phyloP scores from a whole-genome alignment of 2,797 vertebrate genomes.

The Acanthiza pusilla region DNA sequence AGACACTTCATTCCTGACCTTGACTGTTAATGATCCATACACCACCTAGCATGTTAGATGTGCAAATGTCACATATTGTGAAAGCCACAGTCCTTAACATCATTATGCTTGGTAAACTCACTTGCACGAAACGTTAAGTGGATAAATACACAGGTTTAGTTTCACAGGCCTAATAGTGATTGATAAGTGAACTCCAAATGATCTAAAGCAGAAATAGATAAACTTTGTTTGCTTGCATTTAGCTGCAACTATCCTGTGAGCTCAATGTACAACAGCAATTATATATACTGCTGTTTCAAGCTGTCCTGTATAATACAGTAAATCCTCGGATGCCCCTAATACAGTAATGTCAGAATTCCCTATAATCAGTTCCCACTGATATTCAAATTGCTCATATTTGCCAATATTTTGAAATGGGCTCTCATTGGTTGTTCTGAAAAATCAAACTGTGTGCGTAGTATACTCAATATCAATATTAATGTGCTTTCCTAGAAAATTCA shows the following conservation, averaged over 20 bases:
- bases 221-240: not conserved
- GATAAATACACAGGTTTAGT: not conserved
- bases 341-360: not conserved
- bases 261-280: not conserved
- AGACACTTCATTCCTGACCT: not conserved
- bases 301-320: not conserved
- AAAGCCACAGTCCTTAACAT: not conserved
- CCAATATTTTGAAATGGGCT: not conserved
- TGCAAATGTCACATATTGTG: not conserved
- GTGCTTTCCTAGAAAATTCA: not conserved
- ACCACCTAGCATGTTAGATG: not conserved
- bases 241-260: not conserved
- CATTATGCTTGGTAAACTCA: not conserved
- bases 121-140: rapidly evolving
- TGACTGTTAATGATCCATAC: not conserved
- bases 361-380: not conserved
- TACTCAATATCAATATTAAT: not conserved
- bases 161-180: not conserved
- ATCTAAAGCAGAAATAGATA: not conserved
- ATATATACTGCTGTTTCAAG: not conserved
- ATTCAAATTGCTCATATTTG: not conserved
- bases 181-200: not conserved
- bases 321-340: not conserved
- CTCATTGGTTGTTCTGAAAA: not conserved
- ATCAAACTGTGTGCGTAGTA: not conserved